Evolutionary conservation across 2,113 vertebrate genomes (phyloP), one percentile per base, ranked within the genome.

Genomic region (Urocitellus parryii): DNA sequence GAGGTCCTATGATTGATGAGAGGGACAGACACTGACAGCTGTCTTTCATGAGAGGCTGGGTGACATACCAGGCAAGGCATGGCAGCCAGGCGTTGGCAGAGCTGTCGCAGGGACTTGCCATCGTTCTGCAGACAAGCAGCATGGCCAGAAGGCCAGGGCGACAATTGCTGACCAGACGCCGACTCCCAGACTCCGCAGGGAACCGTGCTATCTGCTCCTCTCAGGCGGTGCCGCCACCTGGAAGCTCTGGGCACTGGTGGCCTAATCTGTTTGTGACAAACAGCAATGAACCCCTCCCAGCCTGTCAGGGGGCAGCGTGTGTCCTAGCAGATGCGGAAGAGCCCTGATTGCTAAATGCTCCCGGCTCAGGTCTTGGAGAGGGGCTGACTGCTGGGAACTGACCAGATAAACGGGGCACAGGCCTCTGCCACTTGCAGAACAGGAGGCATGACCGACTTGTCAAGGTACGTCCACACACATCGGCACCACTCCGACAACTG

Each of bases 281-380:
- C 20, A 68, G 25, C 10, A 6, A 0, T 2, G 29, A 63, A 0
- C 29, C 22, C 48, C 11, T 56, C 82, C 86, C 51, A 53, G 70
- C 63, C 53, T 86, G 48, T 79, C 2, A 29, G 18, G 27, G 77
- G 51, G 39, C 51, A 84, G 9, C 0, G 5, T 53, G 37, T 76
- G 27, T 18, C 5, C 2, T 37, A 11, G 6, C 14, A 45, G 80
- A 34, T 2, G 3, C 0, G 3, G 17, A 58, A 53, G 90, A 24
- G 61, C 61, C 39, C 13, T 48, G 42, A 18, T 17, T 18, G 63
- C 25, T 29, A n/a, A 45, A 27, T 17, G 34, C 58, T 51, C 8
- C 8, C 16, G 72, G 3, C 17, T 1, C 16, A 8, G 77, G 7
- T 2, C 7, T 20, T 0, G 0, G 53, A 73, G 39, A 9, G 10